phyloP scores from a whole-genome alignment of 2,113 vertebrate genomes.

The Felis chaus region DNA sequence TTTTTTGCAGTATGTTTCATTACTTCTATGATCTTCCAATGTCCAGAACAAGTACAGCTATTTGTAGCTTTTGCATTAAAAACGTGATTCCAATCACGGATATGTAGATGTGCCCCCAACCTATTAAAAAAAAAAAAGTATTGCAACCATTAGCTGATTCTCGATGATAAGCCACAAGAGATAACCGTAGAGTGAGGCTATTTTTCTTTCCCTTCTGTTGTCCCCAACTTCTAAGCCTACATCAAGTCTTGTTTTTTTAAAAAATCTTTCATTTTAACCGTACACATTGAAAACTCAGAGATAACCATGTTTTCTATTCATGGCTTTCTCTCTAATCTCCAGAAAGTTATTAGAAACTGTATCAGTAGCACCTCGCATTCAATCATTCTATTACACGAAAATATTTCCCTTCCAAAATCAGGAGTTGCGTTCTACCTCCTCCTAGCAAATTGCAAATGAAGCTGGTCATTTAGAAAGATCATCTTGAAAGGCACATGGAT shows the following conservation, averaged over 20 bases:
- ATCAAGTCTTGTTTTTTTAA: background rate
- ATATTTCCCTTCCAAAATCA: slow-evolving; percentile 46
- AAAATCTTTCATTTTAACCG: slow-evolving; percentile 4
- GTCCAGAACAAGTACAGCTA: background rate
- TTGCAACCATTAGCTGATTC: background rate
- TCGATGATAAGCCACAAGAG: background rate
- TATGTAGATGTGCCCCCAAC: background rate
- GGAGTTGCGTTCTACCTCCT: background rate
- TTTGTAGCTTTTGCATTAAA: slow-evolving; percentile 23
- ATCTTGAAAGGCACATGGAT: background rate
- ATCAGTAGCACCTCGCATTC: background rate
- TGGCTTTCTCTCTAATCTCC: slow-evolving; percentile 54
- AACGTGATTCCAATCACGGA: background rate
- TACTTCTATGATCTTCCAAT: background rate
- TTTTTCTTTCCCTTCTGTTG: background rate
- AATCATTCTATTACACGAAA: slow-evolving; percentile 34
- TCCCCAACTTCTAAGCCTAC: background rate
- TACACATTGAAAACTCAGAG: slow-evolving; percentile 39
- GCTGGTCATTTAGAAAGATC: slow-evolving; percentile 24
- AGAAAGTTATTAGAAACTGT: slow-evolving; percentile 49
- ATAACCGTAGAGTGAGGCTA: background rate
- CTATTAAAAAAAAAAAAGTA: background rate
- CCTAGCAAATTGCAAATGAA: slow-evolving; percentile 42
- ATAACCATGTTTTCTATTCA: slow-evolving; percentile 49
- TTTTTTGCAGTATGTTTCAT: background rate